Base-by-base conservation (phyloP, 2,113 vertebrate genomes). In the Siphamia tubifer region DNA sequence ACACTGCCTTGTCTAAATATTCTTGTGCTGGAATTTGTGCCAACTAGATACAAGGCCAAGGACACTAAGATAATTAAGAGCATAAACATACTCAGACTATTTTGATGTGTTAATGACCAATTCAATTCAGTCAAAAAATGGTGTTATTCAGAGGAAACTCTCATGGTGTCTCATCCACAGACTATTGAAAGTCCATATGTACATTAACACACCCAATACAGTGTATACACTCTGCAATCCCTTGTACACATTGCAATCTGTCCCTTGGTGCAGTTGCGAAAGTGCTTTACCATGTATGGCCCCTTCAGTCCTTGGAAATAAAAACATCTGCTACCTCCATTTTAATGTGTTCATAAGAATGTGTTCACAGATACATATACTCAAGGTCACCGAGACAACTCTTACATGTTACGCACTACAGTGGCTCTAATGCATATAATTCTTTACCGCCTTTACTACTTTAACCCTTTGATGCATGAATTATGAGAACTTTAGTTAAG, bases 281-380 rank as follows among this genome's bases (percentile, higher is more conserved):
- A 61, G 44, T 45, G 19, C 27, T 36, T 62, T 52, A 77, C 77
- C 74, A 73, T 77, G 57, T 75, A 78, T 66, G 77, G 73, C 43
- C 48, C 20, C 65, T 8, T 30, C 52, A 65, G 63, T 28, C 42
- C 34, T 55, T 30, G 9, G 38, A 78, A 42, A 60, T 40, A 23
- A 51, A 74, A 80, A 74, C 53, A 77, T 71, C 66, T 67, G 49
- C 61, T 64, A 23, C 52, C 24, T 49, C 23, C 4, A 36, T 43
- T 25, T 47, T 25, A 53, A 66, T 45, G 32, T 70, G 42, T 57
- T 79, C 48, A 47, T 35, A 66, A 63, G 53, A 66, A 40, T 54
- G 51, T 67, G 60, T 79, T 71, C 57, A 61, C 56, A 54, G 13
- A 62, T 52, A 34, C 31, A 11, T n/a, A 44, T 23, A 49, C 38